These are phyloP conservation scores for Diaphora mendica DNA, from an alignment of 2,888 invertebrate genomes.

Conservation along the genomic window DNA sequence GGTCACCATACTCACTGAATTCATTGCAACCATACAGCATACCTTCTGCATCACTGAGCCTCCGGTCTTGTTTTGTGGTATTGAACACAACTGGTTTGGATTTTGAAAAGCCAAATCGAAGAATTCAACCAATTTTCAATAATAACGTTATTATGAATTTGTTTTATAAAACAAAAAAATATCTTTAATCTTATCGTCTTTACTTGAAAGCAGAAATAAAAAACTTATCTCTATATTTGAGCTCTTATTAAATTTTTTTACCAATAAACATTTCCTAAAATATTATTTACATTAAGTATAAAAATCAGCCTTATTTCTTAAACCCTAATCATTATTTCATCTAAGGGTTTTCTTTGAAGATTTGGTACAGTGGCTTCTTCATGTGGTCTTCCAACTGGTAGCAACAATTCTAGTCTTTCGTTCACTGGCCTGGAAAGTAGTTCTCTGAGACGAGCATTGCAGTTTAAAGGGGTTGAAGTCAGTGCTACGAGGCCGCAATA, in stretches of 20 bases:
- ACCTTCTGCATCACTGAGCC: no score
- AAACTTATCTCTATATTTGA: neutral
- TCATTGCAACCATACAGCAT: no score
- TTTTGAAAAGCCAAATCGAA: no score
- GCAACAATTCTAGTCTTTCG: slow-evolving; percentile 92
- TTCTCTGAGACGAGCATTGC: slow-evolving; percentile 92
- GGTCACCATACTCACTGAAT: no score
- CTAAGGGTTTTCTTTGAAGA: slow-evolving; percentile 89
- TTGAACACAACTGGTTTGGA: no score
- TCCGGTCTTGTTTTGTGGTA: no score
- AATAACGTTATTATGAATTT: no score
- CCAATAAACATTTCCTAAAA: neutral
- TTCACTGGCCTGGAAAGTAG: slow-evolving; percentile 92
- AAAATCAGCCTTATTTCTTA: slow-evolving; percentile 48
- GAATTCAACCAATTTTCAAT: no score
- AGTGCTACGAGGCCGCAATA: slow-evolving; percentile 94
- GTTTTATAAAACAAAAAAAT: no score
- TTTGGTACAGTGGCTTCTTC: slow-evolving; percentile 92
- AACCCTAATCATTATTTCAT: slow-evolving; percentile 90
- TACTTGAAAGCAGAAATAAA: neutral
- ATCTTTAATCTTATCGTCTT: neutral
- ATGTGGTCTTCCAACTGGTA: slow-evolving; percentile 95
- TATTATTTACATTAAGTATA: slow-evolving; percentile 5
- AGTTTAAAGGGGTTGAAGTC: slow-evolving; percentile 96
- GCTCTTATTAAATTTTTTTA: neutral